Evolutionary conservation across 2,113 vertebrate genomes (phyloP).

Genomic region (Leiothrix lutea): DNA sequence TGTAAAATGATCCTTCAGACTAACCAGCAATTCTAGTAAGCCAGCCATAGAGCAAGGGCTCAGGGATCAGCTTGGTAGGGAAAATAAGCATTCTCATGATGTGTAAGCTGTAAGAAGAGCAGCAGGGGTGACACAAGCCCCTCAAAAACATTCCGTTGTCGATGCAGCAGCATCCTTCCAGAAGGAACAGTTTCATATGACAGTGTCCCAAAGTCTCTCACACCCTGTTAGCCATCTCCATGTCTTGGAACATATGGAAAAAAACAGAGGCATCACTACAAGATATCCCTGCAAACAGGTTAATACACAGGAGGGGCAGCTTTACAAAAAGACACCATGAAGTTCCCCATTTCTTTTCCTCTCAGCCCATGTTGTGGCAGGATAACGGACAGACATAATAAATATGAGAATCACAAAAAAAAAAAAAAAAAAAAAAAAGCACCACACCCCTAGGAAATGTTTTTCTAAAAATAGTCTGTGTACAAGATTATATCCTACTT

Average conservation of each 20-base stretch:
- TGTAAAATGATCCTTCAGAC: neutral
- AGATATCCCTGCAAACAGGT: neutral
- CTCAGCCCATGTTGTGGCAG: neutral
- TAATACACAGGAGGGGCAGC: neutral
- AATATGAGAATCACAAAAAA: neutral
- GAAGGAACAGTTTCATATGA: neutral
- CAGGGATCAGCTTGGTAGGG: neutral
- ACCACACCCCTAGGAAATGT: neutral
- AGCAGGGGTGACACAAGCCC: neutral
- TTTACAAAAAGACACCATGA: neutral
- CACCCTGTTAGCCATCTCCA: fast-evolving
- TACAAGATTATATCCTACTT: neutral
- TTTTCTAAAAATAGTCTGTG: neutral
- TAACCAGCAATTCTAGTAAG: neutral
- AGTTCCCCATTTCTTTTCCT: neutral
- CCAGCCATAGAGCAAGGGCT: neutral
- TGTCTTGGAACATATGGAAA: neutral
- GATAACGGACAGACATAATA: neutral
- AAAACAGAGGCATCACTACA: neutral
- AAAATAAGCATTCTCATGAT: neutral
- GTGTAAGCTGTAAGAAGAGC: no score
- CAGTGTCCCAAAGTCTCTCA: neutral
- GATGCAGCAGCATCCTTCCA: neutral
- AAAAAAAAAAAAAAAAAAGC: neutral
- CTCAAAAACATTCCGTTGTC: neutral